Evolutionary conservation across 2,888 invertebrate species (phyloP).

Genomic region (Melanchra persicariae): DNA sequence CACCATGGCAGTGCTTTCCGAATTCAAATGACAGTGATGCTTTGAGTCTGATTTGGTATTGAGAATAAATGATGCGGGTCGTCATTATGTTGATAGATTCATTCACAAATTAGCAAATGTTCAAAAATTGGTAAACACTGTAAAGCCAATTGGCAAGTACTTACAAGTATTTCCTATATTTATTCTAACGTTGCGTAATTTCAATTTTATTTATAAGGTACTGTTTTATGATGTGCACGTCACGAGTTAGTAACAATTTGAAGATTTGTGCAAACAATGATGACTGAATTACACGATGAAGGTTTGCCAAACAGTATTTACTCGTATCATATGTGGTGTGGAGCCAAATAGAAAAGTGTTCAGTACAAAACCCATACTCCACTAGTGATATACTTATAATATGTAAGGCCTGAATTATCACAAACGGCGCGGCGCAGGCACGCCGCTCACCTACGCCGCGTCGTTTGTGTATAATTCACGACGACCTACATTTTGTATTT

Average conservation of each 20-base stretch:
- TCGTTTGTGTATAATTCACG: too few relatives aligned
- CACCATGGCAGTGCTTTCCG: too few relatives aligned
- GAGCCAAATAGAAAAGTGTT: too few relatives aligned
- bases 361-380: too few relatives aligned
- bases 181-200: constrained; percentile 1
- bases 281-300: not conserved
- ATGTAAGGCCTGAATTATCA: too few relatives aligned
- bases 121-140: not conserved
- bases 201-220: not conserved
- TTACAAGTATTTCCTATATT: constrained; percentile 18
- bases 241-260: constrained; percentile 6
- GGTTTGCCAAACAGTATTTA: too few relatives aligned
- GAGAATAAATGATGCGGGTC: not conserved
- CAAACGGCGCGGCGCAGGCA: too few relatives aligned
- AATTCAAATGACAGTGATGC: too few relatives aligned
- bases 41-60: not conserved
- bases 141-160: constrained; percentile 1
- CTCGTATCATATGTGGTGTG: too few relatives aligned
- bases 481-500: too few relatives aligned
- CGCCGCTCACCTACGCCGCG: too few relatives aligned
- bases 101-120: not conserved
- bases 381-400: too few relatives aligned
- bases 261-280: constrained; percentile 14
- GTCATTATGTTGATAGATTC: not conserved
- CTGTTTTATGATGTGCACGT: not conserved